Evolutionary conservation across 2,113 vertebrate genomes (phyloP).

Genomic region (Menura novaehollandiae): DNA sequence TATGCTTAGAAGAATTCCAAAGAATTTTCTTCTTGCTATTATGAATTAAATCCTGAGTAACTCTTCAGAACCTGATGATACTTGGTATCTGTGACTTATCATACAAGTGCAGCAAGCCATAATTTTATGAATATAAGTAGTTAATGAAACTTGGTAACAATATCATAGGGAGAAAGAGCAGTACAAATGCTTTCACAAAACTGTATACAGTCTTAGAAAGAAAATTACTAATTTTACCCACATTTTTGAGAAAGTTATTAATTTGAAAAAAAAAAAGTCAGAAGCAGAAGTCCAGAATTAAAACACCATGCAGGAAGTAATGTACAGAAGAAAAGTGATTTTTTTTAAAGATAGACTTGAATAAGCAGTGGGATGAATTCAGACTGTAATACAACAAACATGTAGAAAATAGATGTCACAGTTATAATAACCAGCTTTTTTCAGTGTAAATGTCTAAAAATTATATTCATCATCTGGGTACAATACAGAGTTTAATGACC

Average conservation of each 20-base stretch:
- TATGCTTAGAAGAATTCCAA: background rate
- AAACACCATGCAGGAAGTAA: background rate
- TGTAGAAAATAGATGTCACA: background rate
- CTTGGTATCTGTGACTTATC: background rate
- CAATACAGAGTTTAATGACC: background rate
- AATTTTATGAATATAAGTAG: background rate
- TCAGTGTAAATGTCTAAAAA: background rate
- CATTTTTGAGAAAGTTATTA: background rate
- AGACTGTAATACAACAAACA: background rate
- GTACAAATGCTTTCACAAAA: background rate
- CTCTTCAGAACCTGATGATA: background rate
- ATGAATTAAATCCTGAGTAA: background rate
- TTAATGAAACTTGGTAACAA: background rate
- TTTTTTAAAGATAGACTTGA: background rate
- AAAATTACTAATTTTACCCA: background rate
- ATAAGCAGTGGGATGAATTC: background rate
- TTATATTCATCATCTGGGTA: background rate
- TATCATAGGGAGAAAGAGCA: background rate
- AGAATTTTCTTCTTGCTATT: background rate
- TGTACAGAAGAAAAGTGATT: background rate
- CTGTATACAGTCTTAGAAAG: background rate
- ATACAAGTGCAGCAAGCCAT: background rate
- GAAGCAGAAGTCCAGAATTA: background rate
- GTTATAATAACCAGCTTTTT: background rate
- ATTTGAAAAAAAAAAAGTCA: background rate